These are phyloP conservation scores for Mastacembelus armatus DNA, from an alignment of 2,797 vertebrate genomes.

Conservation along the genomic window DNA sequence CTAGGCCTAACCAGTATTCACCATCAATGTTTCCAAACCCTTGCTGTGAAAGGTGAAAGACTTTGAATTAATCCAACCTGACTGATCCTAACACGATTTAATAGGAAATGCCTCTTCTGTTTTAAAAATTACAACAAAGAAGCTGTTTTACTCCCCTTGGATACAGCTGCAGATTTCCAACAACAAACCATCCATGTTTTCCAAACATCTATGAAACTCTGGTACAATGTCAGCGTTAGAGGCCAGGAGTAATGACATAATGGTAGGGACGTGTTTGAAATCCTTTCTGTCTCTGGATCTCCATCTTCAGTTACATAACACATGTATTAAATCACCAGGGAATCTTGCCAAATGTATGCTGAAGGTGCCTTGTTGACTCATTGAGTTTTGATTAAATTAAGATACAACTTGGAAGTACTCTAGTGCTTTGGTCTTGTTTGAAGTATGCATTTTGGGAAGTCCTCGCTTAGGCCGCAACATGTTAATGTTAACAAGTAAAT, in stretches of 20 bases:
- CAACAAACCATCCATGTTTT: constrained; percentile 26
- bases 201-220: constrained; percentile 10
- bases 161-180: not conserved
- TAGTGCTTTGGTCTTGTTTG: constrained; percentile 32
- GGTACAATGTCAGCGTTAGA: constrained; percentile 15
- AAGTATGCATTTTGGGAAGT: constrained; percentile 1
- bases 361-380: constrained; percentile 41
- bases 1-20: constrained; percentile 94
- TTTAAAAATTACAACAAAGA: constrained; percentile 1
- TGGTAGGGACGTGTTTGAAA: constrained; percentile 21
- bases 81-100: constrained; percentile 8
- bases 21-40: constrained; percentile 97
- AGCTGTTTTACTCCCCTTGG: not conserved
- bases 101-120: not conserved
- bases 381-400: constrained; percentile 25
- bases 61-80: not conserved
- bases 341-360: constrained; percentile 42
- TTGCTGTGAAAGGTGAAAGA: constrained; percentile 83
- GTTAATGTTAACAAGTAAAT: constrained; percentile 9
- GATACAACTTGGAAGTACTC: constrained; percentile 38
- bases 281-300: constrained; percentile 13
- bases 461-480: constrained; percentile 12
- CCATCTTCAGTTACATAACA: constrained; percentile 36
- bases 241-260: constrained; percentile 18
- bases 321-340: constrained; percentile 53